Evolutionary conservation across 2,113 vertebrate species (phyloP), one percentile per base, ranked within the genome.

Genomic region (Chauna torquata): DNA sequence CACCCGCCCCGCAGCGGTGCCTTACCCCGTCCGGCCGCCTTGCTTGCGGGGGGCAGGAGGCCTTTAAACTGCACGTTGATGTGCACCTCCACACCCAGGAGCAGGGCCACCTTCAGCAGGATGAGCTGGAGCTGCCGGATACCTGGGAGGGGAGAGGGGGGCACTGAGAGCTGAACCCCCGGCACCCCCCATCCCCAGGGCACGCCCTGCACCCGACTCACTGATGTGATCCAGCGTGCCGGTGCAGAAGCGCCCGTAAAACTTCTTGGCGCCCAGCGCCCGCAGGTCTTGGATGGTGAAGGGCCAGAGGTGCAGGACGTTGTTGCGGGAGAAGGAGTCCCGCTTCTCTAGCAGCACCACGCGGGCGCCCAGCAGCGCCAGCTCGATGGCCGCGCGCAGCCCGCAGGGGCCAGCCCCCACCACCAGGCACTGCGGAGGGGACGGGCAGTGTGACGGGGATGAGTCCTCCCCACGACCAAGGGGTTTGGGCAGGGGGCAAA

Each of bases 301-400:
- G 50, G 99, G 99, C 99, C 99, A 99, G 90, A 99, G 98, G 94
- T 99, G 99, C 68, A 99, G 98, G 16, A 99, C 99, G 2, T 99
- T 99, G 98, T 99, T 99, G 54, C 99, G 98, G n/a, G 98, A 98
- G 95, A 99, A 99, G 34, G 97, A 87, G 13, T 98, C 98, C 17
- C 99, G 97, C 77, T 99, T 99, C 94, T 99, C 99, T 91, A 99
- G 55, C 92, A 99, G 94, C 77, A 99, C 98, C 88, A 99, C 99
- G 3, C 86, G 98, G 64, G 99, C 99, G 0, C 99, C 99, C 61
- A 99, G 98, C 89, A 99, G 97, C 1, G 98, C 98, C 97, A 99
- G 98, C 64, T 99, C 99, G 36, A 99, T 98, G 55, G 99, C 99
- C 0, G 93, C 96, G 65, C 99, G 98, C 40, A 99, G 98, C n/a